phyloP scores from a whole-genome alignment of 2,888 invertebrate species.

The Allygus modestus region DNA sequence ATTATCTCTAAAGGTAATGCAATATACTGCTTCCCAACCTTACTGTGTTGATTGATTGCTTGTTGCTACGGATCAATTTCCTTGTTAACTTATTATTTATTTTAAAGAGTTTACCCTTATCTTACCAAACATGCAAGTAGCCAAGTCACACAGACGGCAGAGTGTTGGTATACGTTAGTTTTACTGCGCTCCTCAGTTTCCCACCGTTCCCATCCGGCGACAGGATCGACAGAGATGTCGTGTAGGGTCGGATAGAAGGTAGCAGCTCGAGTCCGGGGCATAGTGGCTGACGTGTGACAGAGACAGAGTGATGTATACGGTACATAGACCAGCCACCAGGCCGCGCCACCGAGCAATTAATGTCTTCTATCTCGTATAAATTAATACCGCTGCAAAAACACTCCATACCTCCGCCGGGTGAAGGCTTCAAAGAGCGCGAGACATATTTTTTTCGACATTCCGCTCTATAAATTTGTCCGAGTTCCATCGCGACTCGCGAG shows the following conservation, averaged over 20 bases:
- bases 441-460: constrained; percentile 38
- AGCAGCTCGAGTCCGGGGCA: not conserved
- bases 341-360: constrained; percentile 29
- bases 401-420: constrained; percentile 16
- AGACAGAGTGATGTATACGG: constrained; percentile 14
- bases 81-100: too few species aligned
- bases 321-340: constrained; percentile 4
- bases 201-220: not conserved
- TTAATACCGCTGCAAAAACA: constrained; percentile 32
- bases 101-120: too few species aligned
- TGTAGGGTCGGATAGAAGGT: not conserved
- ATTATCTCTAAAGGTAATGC: too few species aligned
- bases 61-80: too few species aligned
- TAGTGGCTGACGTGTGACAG: not conserved
- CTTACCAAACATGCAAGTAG: too few species aligned
- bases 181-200: not conserved
- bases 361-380: constrained; percentile 39
- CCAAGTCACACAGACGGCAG: too few species aligned
- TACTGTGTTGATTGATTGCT: too few species aligned
- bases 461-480: constrained; percentile 29
- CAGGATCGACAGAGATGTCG: constrained; percentile 5
- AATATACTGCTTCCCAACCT: too few species aligned
- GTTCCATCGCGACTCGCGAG: constrained; percentile 26
- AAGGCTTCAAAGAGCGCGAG: constrained; percentile 40
- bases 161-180: too few species aligned